Conservation (phyloP, 2,113 vertebrate species). For the Ovibos moschatus region DNA sequence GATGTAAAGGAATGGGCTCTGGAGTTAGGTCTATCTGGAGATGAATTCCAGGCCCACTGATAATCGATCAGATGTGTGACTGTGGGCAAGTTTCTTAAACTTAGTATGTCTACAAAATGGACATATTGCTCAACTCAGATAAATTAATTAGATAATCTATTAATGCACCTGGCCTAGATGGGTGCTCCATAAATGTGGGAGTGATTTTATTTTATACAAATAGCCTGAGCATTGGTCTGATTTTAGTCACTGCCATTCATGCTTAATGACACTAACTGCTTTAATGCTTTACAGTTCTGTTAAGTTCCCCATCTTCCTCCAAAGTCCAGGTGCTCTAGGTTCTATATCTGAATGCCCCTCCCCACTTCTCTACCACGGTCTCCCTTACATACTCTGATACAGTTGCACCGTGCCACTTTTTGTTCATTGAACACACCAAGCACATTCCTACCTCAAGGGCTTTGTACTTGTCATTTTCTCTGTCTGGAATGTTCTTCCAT, state of each 20-base stretch:
- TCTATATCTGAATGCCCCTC: not conserved
- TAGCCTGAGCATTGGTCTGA: not conserved
- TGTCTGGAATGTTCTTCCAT: not conserved
- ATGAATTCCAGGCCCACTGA: not conserved
- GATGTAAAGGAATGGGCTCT: not conserved
- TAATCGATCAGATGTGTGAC: not conserved
- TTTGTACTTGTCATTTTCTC: not conserved
- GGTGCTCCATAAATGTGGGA: not conserved
- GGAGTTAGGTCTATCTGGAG: not conserved
- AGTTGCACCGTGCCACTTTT: not conserved
- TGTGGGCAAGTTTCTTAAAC: not conserved
- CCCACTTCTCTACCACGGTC: rapidly evolving
- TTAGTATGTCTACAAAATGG: not conserved
- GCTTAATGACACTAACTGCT: not conserved
- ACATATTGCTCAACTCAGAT: not conserved
- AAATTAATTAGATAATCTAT: not conserved
- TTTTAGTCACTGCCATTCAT: not conserved
- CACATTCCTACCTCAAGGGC: not conserved
- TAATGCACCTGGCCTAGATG: not conserved
- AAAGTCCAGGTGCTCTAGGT: not conserved
- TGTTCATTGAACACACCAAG: not conserved
- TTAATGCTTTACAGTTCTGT: not conserved
- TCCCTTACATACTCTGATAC: not conserved
- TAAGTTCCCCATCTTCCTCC: not conserved
- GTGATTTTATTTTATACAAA: not conserved